Base-by-base conservation (phyloP, 2,113 vertebrate species). In the Kryptolebias marmoratus region DNA sequence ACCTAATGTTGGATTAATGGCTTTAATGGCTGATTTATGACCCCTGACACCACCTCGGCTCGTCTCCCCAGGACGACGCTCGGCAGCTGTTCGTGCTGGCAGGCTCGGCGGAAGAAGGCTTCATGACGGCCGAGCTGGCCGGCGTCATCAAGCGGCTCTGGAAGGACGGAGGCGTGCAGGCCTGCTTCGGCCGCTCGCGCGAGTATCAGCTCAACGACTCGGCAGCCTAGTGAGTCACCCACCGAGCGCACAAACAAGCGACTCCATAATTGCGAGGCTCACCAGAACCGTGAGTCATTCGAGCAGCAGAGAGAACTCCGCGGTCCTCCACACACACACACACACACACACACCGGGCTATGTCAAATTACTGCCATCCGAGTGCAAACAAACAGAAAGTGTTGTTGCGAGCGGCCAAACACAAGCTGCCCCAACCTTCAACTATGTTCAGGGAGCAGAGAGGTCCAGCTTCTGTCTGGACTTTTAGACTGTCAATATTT, bases 141-240 rank as follows among this genome's bases (percentile, higher is more conserved):
- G 97, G 97, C 14, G 97, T 99, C 87, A 98, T 99, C 79, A 97
- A 96, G 90, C 94, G 97, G 42, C 91, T 99, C 62, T 99, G 98
- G 98, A 97, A 95, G 90, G 98, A 99, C 68, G 92, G 90, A 3
- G 98, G 98, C 9, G 98, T 99, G 16, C 96, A 98, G 76, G 95
- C 96, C 74, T 99, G 97, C 90, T 99, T 99, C 93, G 95, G 94
- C 86, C 96, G 98, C 89, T 99, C 98, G 56, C 95, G 98, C 56
- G 98, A 99, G 71, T 99, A 99, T 89, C 98, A 99, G 88, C 96
- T 99, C 73, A 99, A 99, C 88, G 98, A 99, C 87, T 99, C 98
- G 13, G 97, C 98, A 27, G 97, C 98, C 57, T 99, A 99, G 98
- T 99, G 92, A 96, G 97, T 95, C 77, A 70, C 77, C 11, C 27